These are phyloP conservation scores for Trialeurodes vaporariorum DNA, from an alignment of 1,140 invertebrate genomes.

Conservation along the genomic window DNA sequence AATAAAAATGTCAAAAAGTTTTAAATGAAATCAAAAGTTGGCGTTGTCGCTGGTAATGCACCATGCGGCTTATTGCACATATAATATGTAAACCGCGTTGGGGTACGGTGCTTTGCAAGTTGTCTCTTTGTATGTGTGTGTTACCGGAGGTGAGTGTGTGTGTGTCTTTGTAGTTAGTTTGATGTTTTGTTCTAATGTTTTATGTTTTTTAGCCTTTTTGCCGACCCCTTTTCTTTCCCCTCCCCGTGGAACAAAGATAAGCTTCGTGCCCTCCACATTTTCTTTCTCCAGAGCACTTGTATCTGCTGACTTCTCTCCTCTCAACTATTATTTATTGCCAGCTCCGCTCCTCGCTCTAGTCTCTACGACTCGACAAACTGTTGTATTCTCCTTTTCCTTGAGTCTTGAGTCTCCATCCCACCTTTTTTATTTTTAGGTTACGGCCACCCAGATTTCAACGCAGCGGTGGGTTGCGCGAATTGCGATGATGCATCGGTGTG, in stretches of 20 bases:
- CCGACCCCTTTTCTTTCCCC: too few species aligned
- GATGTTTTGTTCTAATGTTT: background rate
- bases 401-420: too few species aligned
- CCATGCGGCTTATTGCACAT: background rate
- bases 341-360: background rate
- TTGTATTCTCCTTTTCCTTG: too few species aligned
- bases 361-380: background rate
- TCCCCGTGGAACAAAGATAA: background rate
- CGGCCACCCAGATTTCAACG: too few species aligned
- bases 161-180: background rate
- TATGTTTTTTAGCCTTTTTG: background rate
- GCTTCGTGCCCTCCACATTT: too few species aligned
- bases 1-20: background rate
- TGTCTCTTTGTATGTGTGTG: too few species aligned
- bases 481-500: too few species aligned
- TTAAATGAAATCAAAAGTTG: constrained; percentile 1
- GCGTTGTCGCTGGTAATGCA: background rate
- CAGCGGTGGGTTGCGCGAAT: too few species aligned
- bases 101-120: too few species aligned
- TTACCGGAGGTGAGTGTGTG: too few species aligned
- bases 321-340: background rate
- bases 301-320: background rate
- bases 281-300: background rate
- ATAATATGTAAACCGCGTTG: background rate
- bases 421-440: too few species aligned